A percentile compares a stretch with the other conserved stretches of the same genome.
Conservation (phyloP, 1,140 invertebrate genomes). For the Trichogramma pretiosum region DNA sequence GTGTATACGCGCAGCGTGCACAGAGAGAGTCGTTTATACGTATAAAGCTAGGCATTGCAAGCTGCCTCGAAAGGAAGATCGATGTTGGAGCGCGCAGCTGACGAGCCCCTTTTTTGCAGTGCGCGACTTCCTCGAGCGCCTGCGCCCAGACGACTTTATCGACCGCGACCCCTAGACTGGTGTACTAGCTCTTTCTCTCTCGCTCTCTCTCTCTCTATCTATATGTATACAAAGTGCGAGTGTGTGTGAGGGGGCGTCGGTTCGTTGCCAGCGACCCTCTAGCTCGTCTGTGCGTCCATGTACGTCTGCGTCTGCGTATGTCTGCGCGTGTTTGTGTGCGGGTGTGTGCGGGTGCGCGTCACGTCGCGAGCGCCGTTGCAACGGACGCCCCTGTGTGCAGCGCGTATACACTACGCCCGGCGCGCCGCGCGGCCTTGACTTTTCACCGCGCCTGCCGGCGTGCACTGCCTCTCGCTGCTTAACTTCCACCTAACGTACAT, state of each 20-base stretch:
- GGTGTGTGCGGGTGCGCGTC: neutral
- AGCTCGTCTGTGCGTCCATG: too few species aligned
- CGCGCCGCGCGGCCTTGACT: conserved; percentile 36
- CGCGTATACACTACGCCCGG: conserved; percentile 18
- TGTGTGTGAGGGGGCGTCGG: conserved; percentile 5
- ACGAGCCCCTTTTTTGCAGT: conserved; percentile 25
- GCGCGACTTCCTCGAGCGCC: conserved; percentile 6
- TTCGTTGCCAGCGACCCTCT: too few species aligned
- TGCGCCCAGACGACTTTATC: conserved; percentile 17
- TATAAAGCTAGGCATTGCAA: neutral
- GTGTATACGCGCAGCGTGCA: too few species aligned
- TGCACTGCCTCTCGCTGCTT: too few species aligned
- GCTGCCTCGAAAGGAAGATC: conserved; percentile 18
- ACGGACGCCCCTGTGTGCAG: conserved; percentile 6
- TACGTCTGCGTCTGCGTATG: neutral
- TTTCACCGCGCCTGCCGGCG: conserved; percentile 15
- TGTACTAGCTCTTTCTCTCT: neutral
- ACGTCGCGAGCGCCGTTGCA: conserved; percentile 20
- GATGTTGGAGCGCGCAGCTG: conserved; percentile 46
- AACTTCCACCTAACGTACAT: too few species aligned
- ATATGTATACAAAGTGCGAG: too few species aligned
- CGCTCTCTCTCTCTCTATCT: neutral
- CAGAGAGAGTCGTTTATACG: too few species aligned
- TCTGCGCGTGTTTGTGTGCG: neutral
- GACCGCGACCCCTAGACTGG: neutral